Percentiles rank a stretch among this genome's conserved stretches.
Evolutionary conservation across 2,113 vertebrate genomes (phyloP).

Genomic region (Odocoileus hemionus): DNA sequence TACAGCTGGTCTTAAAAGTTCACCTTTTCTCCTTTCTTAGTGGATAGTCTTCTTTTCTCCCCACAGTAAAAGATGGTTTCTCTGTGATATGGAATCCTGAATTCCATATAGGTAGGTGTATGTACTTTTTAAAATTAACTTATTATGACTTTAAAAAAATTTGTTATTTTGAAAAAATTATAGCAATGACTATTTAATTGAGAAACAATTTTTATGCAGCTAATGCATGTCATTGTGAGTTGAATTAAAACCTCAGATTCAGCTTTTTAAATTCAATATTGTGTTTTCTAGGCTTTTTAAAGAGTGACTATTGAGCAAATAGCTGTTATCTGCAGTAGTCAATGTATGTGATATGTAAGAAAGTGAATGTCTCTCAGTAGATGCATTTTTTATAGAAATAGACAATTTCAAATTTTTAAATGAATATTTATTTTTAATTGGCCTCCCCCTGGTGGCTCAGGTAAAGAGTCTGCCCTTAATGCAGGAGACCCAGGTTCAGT

Average conservation of each 20-base stretch:
- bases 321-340: background rate
- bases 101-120: constrained; percentile 53
- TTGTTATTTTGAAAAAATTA: constrained; percentile 17
- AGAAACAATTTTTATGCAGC: constrained; percentile 14
- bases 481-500: background rate
- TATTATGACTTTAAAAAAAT: background rate
- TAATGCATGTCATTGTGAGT: background rate
- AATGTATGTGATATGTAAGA: background rate
- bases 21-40: background rate
- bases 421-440: background rate
- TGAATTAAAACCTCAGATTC: constrained; percentile 42
- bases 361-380: background rate
- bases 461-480: background rate
- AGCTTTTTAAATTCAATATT: constrained; percentile 12
- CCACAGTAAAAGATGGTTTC: constrained; percentile 34
- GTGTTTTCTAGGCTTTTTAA: constrained; percentile 1
- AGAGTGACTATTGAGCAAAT: background rate
- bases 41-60: background rate
- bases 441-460: background rate
- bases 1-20: background rate
- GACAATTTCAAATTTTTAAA: background rate
- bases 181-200: background rate
- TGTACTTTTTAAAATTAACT: constrained; percentile 1
- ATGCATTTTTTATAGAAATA: background rate
- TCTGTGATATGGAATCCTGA: constrained; percentile 44